phyloP scores from a whole-genome alignment of 2,888 invertebrate species.

The Agrochola lota region DNA sequence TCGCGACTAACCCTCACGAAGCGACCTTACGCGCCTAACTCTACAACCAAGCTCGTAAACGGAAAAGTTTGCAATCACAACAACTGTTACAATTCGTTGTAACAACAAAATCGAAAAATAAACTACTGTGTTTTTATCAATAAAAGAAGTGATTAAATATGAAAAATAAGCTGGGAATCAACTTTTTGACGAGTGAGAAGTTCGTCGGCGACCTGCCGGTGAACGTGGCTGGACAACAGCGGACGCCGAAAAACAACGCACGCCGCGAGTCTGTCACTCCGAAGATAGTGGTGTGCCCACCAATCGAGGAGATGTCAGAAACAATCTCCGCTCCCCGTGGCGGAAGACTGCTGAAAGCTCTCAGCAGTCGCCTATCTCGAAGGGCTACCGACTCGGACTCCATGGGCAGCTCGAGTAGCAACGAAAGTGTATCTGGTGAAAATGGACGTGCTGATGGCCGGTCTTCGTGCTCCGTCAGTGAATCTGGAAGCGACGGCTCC shows the following conservation, averaged over 20 bases:
- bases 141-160: conserved; percentile 75
- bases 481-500: conserved; percentile 92
- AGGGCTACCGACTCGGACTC: conserved; percentile 86
- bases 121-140: conserved; percentile 63
- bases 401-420: conserved; percentile 86
- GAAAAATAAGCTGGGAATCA: conserved; percentile 84
- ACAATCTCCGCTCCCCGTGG: conserved; percentile 90
- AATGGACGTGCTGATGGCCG: conserved; percentile 82
- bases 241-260: conserved; percentile 71
- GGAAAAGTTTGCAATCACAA: conserved; percentile 81
- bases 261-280: conserved; percentile 83
- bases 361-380: conserved; percentile 91
- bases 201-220: conserved; percentile 79
- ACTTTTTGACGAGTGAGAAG: conserved; percentile 81
- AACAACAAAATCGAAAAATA: conserved; percentile 56
- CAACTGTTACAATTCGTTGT: conserved; percentile 63
- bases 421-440: conserved; percentile 85
- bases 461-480: conserved; percentile 91
- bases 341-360: conserved; percentile 92
- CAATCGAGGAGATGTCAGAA: conserved; percentile 89
- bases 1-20: conserved; percentile 77
- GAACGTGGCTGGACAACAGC: conserved; percentile 76
- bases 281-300: conserved; percentile 88
- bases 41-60: conserved; percentile 68
- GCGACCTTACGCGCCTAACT: conserved; percentile 72